Evolutionary conservation across 2,113 vertebrate species (phyloP), one percentile per base, ranked within the genome.

Genomic region (Corythaixoides concolor): DNA sequence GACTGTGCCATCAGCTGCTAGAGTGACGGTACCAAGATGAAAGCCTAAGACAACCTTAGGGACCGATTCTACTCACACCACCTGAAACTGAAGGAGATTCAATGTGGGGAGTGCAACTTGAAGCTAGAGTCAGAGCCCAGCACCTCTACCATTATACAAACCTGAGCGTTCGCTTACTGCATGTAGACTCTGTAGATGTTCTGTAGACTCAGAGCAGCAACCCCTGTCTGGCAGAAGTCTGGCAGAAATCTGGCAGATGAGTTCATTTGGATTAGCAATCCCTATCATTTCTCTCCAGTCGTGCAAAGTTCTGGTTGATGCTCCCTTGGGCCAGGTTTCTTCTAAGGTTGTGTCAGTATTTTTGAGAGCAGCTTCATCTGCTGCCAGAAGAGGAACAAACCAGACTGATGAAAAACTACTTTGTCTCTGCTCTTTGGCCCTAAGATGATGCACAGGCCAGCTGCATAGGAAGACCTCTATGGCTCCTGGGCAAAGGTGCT

Each of bases 341-440:
- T 93, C 33, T 67, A 62, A 62, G 60, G 30, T 73, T 73, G 8
- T 56, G 24, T 58, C 62, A 45, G 23, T 88, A 39, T 47, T 90
- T 78, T 52, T 90, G 69, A 88, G 35, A 92, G 43, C 60, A 78
- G 43, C 82, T 93, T 89, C 52, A 37, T 78, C 62, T 90, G 33
- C 55, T 94, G 62, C 75, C 0, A 0, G 33, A 91, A 81, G 69
- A 89, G 62, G 70, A 39, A 55, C 32, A 78, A 37, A 67, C 22
- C 32, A 67, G 17, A 43, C 43, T 63, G 43, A 55, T 67, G 32
- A 84, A 93, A 87, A 87, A 78, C 28, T 37, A 45, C 24, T 73
- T 67, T 95, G 58, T 58, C 27, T 84, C 15, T 68, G 37, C 5
- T 32, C 49, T 79, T 69, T 58, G 28, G 26, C 18, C 22, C 7